phyloP scores from a whole-genome alignment of 2,113 vertebrate genomes.

The Hyaena hyaena region DNA sequence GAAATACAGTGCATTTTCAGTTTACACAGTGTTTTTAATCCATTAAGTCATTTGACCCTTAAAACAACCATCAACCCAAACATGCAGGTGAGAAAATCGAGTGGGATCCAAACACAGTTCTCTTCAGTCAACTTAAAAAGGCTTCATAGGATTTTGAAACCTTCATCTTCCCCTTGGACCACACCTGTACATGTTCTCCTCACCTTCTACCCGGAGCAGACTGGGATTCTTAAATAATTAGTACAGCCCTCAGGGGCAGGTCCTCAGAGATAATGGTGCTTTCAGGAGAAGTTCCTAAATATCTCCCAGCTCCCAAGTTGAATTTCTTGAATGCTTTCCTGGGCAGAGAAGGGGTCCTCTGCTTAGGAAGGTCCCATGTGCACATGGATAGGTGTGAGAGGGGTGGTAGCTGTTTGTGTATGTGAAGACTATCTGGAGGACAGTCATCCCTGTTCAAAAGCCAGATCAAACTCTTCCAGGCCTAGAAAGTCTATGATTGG shows the following conservation, averaged over 20 bases:
- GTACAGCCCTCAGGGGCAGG: neutral
- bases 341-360: neutral
- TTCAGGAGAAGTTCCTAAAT: neutral
- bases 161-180: neutral
- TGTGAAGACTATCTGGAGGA: neutral
- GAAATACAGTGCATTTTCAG: neutral
- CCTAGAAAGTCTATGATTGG: neutral
- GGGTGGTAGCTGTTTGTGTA: neutral
- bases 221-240: neutral
- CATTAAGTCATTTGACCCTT: neutral
- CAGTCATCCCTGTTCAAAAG: neutral
- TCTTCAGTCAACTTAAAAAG: neutral
- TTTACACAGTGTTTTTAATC: neutral
- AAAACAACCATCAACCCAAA: fast-evolving
- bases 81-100: neutral
- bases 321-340: neutral
- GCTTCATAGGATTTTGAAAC: neutral
- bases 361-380: neutral
- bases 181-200: fast-evolving
- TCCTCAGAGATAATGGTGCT: neutral
- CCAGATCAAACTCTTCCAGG: neutral
- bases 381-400: neutral
- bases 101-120: neutral
- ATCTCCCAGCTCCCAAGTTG: neutral
- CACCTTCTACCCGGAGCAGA: neutral